Conservation (phyloP, 2,888 invertebrate genomes). For the Dasypogon diadema region DNA sequence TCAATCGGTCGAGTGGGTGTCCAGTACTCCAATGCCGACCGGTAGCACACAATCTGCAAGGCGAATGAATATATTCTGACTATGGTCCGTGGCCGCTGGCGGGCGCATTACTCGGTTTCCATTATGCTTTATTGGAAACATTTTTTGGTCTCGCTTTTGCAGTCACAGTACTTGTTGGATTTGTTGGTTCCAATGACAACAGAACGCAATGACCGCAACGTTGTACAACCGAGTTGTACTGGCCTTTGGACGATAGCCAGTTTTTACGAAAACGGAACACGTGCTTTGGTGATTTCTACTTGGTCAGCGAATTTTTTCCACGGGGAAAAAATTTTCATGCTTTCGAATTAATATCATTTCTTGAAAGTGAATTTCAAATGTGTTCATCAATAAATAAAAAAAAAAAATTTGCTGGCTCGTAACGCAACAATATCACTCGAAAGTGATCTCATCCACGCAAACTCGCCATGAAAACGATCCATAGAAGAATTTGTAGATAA, state of each 20-base stretch:
- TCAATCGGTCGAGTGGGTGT: no score
- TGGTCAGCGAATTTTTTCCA: no score
- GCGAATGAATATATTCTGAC: neutral
- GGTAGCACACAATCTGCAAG: neutral
- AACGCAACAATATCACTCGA: neutral
- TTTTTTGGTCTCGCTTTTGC: slow-evolving; percentile 24
- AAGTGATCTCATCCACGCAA: neutral
- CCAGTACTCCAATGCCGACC: neutral
- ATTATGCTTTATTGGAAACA: slow-evolving; percentile 24
- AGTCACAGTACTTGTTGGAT: slow-evolving; percentile 8
- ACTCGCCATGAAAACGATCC: neutral
- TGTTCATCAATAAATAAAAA: no score
- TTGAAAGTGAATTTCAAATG: no score
- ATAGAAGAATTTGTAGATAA: slow-evolving; percentile 7
- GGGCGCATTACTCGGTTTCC: slow-evolving; percentile 10
- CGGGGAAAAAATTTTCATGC: no score
- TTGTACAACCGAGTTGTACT: neutral
- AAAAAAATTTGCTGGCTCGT: no score
- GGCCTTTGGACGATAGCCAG: no score
- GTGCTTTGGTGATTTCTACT: no score
- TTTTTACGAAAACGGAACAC: no score
- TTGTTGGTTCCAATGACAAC: slow-evolving; percentile 28
- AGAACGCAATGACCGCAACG: slow-evolving; percentile 27
- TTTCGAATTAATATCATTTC: no score
- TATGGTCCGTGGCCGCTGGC: neutral